phyloP scores from a whole-genome alignment of 64 coral and sea anemone genomes.

The Dendrophyllia cribrosa region DNA sequence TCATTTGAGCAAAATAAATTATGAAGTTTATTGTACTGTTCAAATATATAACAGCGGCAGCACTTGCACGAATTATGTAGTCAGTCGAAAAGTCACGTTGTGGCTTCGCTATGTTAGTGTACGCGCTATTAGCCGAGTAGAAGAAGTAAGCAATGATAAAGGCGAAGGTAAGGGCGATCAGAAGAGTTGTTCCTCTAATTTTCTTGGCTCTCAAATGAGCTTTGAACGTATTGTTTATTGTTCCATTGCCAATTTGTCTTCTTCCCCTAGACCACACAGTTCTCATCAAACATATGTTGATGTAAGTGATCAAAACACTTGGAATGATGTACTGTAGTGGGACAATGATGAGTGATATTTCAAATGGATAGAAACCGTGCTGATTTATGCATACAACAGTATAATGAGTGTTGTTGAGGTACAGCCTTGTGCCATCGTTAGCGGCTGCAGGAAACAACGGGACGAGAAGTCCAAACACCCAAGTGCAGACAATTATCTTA shows the following conservation, averaged over 20 bases:
- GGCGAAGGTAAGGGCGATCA: slow-evolving; percentile 10
- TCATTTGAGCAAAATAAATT: slow-evolving; percentile 18
- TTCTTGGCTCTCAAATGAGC: background rate
- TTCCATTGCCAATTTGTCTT: background rate
- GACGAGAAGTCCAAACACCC: slow-evolving; percentile 5
- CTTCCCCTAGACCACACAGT: background rate
- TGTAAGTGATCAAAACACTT: background rate
- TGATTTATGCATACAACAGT: slow-evolving; percentile 30
- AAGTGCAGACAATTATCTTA: background rate
- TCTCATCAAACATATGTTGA: slow-evolving; percentile 8
- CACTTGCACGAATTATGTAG: background rate
- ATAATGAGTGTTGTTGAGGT: slow-evolving; percentile 1
- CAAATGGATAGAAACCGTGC: background rate
- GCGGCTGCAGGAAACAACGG: background rate
- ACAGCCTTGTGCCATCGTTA: background rate
- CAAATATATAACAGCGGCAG: background rate
- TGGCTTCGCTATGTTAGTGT: background rate
- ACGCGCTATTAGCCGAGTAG: background rate
- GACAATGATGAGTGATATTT: background rate
- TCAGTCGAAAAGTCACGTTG: slow-evolving; percentile 18
- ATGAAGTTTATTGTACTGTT: background rate
- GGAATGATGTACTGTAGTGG: slow-evolving; percentile 16
- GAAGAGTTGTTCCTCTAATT: background rate
- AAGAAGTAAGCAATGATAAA: slow-evolving; percentile 33
- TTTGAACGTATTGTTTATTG: slow-evolving; percentile 17